phyloP scores from a whole-genome alignment of 2,113 vertebrate species.

The sheep (Ovis aries) region DNA sequence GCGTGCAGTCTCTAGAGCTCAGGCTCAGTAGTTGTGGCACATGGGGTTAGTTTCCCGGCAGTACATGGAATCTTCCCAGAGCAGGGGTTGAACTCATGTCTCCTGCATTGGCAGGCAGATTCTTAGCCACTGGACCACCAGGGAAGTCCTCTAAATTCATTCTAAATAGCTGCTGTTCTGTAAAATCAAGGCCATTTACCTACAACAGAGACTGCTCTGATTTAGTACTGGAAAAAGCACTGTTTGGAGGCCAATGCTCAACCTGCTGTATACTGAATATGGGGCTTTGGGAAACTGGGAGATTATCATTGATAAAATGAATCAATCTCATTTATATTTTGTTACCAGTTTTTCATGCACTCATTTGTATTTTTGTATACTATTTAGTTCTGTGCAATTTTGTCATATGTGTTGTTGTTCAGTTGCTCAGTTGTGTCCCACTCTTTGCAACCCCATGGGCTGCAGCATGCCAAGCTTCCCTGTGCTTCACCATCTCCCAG shows the following conservation, averaged over 20 bases:
- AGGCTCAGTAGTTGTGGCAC: background rate
- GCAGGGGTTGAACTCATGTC: background rate
- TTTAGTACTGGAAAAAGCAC: background rate
- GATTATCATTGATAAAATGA: background rate
- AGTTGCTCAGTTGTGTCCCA: background rate
- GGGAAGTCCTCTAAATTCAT: background rate
- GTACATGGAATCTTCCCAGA: background rate
- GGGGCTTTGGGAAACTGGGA: background rate
- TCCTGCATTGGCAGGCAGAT: background rate
- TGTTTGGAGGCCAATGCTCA: background rate
- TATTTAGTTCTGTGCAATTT: background rate
- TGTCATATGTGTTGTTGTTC: background rate
- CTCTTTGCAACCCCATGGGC: rapidly evolving
- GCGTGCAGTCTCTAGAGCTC: background rate
- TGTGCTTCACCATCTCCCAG: background rate
- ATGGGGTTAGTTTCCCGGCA: background rate
- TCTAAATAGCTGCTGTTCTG: background rate
- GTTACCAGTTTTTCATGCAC: background rate
- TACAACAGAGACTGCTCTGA: background rate
- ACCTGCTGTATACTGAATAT: background rate
- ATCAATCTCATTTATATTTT: background rate
- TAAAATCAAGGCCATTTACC: background rate
- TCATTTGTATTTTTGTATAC: background rate
- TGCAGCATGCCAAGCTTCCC: rapidly evolving
- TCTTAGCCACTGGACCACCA: background rate